phyloP scores from a whole-genome alignment of 2,113 vertebrate genomes.

The Axis porcinus region DNA sequence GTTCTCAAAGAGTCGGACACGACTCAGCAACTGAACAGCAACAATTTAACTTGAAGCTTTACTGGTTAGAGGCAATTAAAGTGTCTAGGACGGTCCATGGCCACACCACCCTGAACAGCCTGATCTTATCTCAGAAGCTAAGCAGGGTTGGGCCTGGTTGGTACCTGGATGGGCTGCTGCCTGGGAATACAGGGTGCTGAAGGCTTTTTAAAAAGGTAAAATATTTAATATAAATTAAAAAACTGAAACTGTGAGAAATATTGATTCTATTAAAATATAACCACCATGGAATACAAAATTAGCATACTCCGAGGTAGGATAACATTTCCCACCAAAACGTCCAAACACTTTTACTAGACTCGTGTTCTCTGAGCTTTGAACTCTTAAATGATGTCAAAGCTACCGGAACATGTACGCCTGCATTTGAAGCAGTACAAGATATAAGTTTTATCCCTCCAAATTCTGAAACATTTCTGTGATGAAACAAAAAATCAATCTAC shows the following conservation, averaged over 20 bases:
- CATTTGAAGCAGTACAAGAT: rapidly evolving
- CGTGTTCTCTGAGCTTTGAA: rapidly evolving
- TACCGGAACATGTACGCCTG: rapidly evolving
- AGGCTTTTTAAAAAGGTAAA: not conserved
- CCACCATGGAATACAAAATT: not conserved
- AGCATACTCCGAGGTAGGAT: rapidly evolving
- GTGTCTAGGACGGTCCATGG: rapidly evolving
- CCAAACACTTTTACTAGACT: not conserved
- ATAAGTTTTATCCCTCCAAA: not conserved
- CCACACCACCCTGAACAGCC: not conserved
- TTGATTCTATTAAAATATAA: not conserved
- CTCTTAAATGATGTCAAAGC: too few species aligned
- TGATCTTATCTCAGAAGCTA: not conserved
- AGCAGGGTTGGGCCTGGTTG: too few species aligned
- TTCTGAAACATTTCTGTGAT: not conserved
- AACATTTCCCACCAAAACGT: not conserved
- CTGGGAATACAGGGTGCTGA: not conserved
- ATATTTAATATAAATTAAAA: not conserved
- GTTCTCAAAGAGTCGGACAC: not conserved
- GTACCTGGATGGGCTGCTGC: not conserved
- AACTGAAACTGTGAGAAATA: not conserved
- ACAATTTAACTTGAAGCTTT: not conserved
- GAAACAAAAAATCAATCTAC: not conserved
- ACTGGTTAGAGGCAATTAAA: not conserved
- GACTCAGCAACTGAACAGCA: rapidly evolving